Evolutionary conservation across 1,140 invertebrate genomes (phyloP).

Genomic region (Pantala flavescens): DNA sequence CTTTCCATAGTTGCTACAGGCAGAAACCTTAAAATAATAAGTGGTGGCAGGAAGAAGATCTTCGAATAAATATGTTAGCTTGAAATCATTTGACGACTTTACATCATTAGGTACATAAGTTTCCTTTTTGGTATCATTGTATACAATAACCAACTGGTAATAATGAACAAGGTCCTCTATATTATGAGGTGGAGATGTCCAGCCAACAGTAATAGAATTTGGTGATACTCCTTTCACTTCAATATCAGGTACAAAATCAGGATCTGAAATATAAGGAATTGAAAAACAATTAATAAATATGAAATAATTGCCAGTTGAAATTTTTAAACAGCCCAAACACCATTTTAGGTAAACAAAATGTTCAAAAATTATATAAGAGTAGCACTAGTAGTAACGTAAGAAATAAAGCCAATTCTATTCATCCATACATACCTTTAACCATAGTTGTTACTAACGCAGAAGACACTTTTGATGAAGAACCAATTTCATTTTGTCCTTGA

Average conservation of each 20-base stretch:
- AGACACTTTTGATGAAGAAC: too few species aligned
- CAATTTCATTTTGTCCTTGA: too few species aligned
- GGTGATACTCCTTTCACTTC: slow-evolving; percentile 64
- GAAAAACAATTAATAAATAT: slow-evolving; percentile 11
- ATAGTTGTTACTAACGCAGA: too few species aligned
- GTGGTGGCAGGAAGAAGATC: slow-evolving; percentile 63
- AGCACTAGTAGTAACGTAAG: too few species aligned
- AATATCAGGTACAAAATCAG: slow-evolving; percentile 63
- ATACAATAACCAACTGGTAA: slow-evolving; percentile 56
- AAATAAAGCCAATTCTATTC: too few species aligned
- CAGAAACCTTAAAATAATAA: slow-evolving; percentile 62
- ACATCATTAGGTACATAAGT: slow-evolving; percentile 44
- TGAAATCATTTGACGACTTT: slow-evolving; percentile 44
- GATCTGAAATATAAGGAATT: slow-evolving; percentile 41
- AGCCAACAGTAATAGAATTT: slow-evolving; percentile 66
- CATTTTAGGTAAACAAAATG: too few species aligned
- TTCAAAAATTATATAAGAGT: too few species aligned
- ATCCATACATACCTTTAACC: too few species aligned
- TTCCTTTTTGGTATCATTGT: slow-evolving; percentile 43
- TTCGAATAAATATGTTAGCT: slow-evolving; percentile 54
- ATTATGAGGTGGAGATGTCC: slow-evolving; percentile 52
- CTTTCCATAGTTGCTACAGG: slow-evolving; percentile 64
- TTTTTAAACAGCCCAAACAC: too few species aligned
- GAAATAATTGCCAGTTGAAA: not conserved
- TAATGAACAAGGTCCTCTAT: slow-evolving; percentile 62